These are phyloP conservation scores for Diarsia brunnea DNA, from an alignment of 2,888 invertebrate genomes.

Conservation along the genomic window DNA sequence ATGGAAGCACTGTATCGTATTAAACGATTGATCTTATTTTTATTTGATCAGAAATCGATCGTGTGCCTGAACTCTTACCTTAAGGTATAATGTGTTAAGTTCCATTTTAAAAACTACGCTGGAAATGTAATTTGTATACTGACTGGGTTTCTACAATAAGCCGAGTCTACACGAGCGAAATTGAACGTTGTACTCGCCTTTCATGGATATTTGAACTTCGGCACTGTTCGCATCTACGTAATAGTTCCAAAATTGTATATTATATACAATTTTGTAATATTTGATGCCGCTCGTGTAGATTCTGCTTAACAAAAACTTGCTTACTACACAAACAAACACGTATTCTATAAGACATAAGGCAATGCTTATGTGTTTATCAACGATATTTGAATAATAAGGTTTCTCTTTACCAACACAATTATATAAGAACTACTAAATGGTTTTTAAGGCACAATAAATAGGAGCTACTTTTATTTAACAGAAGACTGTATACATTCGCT, in stretches of 20 bases:
- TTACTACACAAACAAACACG: conserved; percentile 15
- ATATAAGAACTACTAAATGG: conserved; percentile 8
- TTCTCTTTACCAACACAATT: conserved; percentile 2
- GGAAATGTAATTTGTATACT: conserved; percentile 23
- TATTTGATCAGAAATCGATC: not conserved
- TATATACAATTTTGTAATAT: not conserved
- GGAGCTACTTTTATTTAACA: conserved; percentile 37
- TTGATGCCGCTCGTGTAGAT: conserved; percentile 6
- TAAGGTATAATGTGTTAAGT: conserved; percentile 1
- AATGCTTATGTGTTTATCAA: not conserved
- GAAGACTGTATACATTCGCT: conserved; percentile 13
- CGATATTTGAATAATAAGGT: not conserved
- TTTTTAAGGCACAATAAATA: conserved; percentile 54
- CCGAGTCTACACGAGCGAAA: conserved; percentile 5
- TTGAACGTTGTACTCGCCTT: not conserved
- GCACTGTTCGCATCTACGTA: not conserved
- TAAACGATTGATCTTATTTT: conserved; percentile 1
- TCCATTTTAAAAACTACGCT: conserved; percentile 20
- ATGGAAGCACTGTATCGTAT: conserved; percentile 2
- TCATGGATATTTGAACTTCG: conserved; percentile 1
- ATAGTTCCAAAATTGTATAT: not conserved
- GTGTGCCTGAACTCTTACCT: conserved; percentile 1
- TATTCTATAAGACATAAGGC: conserved; percentile 7
- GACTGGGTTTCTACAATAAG: conserved; percentile 10
- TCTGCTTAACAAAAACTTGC: not conserved